Evolutionary conservation across 2,888 invertebrate species (phyloP).

Genomic region (Baronia brevicornis): DNA sequence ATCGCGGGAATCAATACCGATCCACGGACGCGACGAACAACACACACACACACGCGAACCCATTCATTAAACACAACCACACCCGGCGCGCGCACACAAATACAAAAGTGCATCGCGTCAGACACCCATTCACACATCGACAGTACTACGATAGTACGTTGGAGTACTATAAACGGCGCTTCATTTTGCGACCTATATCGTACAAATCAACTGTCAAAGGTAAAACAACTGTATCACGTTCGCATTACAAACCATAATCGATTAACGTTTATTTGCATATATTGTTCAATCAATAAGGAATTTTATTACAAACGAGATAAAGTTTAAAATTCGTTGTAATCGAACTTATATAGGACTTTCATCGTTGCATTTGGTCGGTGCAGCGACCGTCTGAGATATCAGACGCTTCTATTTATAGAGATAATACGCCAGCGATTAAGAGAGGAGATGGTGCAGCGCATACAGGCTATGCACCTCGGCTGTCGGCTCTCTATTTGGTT

Average conservation of each 20-base stretch:
- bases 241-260: conserved; percentile 22
- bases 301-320: conserved; percentile 8
- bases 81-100: conserved; percentile 29
- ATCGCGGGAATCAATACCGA: conserved; percentile 12
- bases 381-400: conserved; percentile 62
- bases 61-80: conserved; percentile 22
- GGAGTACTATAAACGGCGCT: conserved; percentile 67
- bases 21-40: conserved; percentile 32
- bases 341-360: conserved; percentile 27
- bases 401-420: conserved; percentile 67
- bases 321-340: conserved; percentile 13
- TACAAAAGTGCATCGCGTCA: conserved; percentile 15
- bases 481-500: too few species aligned
- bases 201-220: too few species aligned
- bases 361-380: conserved; percentile 30
- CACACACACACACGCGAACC: conserved; percentile 21
- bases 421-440: conserved; percentile 45
- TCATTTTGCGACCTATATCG: conserved; percentile 62
- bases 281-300: neutral
- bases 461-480: too few species aligned
- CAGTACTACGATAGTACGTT: conserved; percentile 63
- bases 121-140: conserved; percentile 26
- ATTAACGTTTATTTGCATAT: conserved; percentile 27
- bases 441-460: too few species aligned
- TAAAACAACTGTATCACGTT: too few species aligned